A percentile compares a stretch with the other conserved stretches of the same genome.
These are phyloP conservation scores for Heteromyza rotundicornis DNA, from an alignment of 2,888 invertebrate species.

Conservation along the genomic window DNA sequence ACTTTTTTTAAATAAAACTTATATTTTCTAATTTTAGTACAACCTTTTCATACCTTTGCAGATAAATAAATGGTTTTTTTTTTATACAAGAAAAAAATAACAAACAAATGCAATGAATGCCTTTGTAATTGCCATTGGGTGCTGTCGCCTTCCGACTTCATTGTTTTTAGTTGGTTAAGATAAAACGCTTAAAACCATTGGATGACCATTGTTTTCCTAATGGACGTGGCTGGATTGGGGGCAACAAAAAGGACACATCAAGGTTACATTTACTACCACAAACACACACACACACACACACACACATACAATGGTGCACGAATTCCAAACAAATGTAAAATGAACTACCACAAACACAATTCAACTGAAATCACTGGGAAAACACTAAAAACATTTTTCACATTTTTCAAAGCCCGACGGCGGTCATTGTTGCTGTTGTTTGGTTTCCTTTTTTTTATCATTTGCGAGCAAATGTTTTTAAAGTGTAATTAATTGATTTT, in stretches of 20 bases:
- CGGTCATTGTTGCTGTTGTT: background rate
- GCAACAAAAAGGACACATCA: background rate
- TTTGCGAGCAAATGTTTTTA: background rate
- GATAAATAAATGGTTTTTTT: too few relatives aligned
- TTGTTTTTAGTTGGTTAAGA: too few relatives aligned
- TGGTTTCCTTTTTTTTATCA: background rate
- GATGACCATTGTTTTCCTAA: background rate
- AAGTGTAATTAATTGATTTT: constrained; percentile 6
- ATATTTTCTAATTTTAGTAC: too few relatives aligned
- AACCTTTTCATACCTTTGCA: too few relatives aligned
- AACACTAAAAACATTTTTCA: background rate
- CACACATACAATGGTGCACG: background rate
- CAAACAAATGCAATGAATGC: too few relatives aligned
- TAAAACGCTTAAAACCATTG: too few relatives aligned
- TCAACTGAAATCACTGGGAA: background rate
- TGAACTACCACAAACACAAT: background rate
- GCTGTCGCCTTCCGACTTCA: too few relatives aligned
- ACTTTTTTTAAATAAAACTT: too few relatives aligned
- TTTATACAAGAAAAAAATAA: too few relatives aligned
- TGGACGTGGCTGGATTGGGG: background rate
- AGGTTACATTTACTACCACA: background rate
- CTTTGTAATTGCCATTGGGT: too few relatives aligned
- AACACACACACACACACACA: background rate
- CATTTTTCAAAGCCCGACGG: background rate
- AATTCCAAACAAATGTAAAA: background rate